phyloP scores from a whole-genome alignment of 2,888 invertebrate species.

The Anthoptus insignis region DNA sequence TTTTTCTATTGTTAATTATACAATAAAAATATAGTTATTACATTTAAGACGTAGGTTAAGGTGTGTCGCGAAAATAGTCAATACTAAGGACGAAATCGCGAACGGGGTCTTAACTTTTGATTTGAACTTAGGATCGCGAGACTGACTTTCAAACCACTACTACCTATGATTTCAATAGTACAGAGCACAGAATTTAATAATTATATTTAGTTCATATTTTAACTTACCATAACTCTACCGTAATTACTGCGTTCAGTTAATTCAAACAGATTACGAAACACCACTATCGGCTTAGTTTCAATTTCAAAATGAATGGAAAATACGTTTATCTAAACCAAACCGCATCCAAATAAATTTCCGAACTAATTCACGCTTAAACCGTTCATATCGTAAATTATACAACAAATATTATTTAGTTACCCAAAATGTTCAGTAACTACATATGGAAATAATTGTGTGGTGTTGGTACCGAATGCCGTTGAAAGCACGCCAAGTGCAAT shows the following conservation, averaged over 20 bases:
- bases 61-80: too few species aligned
- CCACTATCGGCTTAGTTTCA: not conserved
- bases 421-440: slow-evolving; percentile 23
- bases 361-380: slow-evolving; percentile 15
- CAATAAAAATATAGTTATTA: too few species aligned
- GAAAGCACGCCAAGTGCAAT: slow-evolving; percentile 30
- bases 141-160: too few species aligned
- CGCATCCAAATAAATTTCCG: slow-evolving; percentile 11
- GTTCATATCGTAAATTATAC: slow-evolving; percentile 18
- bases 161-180: too few species aligned
- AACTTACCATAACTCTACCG: not conserved
- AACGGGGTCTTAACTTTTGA: too few species aligned
- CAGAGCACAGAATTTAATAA: too few species aligned
- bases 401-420: slow-evolving; percentile 19
- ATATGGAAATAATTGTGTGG: slow-evolving; percentile 28
- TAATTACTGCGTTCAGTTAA: not conserved
- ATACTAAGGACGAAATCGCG: too few species aligned
- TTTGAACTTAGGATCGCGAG: too few species aligned
- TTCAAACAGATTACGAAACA: not conserved
- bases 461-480: slow-evolving; percentile 10
- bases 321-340: slow-evolving; percentile 11
- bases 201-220: too few species aligned
- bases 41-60: too few species aligned
- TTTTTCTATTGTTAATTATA: too few species aligned
- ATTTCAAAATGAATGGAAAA: not conserved